Percentiles rank a stretch among this genome's conserved stretches.
Conservation (phyloP, 2,797 vertebrate genomes). For the Cercopithecus hamlyni region DNA sequence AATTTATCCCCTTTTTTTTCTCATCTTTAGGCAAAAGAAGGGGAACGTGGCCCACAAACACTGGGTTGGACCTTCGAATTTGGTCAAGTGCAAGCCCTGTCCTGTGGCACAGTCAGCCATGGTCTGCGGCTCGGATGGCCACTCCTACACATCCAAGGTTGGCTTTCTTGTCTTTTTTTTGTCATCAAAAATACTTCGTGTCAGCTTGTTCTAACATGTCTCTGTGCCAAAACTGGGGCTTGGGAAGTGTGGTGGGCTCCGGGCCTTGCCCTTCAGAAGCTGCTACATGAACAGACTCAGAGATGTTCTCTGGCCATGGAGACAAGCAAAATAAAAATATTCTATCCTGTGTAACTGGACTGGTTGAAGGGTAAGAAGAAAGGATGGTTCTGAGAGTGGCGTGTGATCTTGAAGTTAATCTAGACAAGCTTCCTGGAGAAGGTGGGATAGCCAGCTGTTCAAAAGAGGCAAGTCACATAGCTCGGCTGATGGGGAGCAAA, state of each 20-base stretch:
- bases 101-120: constrained; percentile 82
- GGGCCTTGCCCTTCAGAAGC: background rate
- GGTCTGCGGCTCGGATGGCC: constrained; percentile 95
- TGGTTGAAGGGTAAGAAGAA: background rate
- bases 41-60: constrained; percentile 89
- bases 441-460: background rate
- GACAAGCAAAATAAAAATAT: background rate
- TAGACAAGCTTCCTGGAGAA: background rate
- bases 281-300: background rate
- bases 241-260: background rate
- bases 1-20: constrained; percentile 19
- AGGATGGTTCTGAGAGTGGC: background rate
- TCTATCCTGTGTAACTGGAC: background rate
- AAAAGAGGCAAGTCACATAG: background rate
- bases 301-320: background rate
- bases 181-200: background rate
- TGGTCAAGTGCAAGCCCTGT: constrained; percentile 92
- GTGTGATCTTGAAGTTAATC: background rate
- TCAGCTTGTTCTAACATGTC: background rate
- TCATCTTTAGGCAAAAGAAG: constrained; percentile 92
- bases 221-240: background rate
- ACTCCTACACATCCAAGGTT: constrained; percentile 91
- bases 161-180: background rate
- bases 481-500: accelerated
- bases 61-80: constrained; percentile 86